Evolutionary conservation across 2,797 vertebrate species (phyloP).

Genomic region (Chelmon rostratus): DNA sequence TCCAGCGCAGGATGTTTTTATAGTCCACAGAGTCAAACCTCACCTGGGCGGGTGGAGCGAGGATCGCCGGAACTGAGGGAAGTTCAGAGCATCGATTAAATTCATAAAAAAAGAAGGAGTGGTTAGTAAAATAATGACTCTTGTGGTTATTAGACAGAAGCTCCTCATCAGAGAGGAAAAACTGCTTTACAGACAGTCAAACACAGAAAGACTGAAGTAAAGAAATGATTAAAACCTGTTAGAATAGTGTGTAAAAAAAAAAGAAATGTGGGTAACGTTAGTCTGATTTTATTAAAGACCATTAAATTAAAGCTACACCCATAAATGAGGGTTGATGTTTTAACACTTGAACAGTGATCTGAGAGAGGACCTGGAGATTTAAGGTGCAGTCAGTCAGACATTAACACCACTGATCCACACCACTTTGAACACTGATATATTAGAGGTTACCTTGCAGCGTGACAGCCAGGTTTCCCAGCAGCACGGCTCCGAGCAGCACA

Average conservation of each 20-base stretch:
- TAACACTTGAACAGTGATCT: no score
- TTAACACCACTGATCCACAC: neutral
- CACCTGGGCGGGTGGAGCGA: slow-evolving; percentile 65
- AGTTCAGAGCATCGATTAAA: neutral
- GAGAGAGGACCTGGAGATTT: neutral
- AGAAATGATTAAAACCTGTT: neutral
- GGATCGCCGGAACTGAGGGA: slow-evolving; percentile 25
- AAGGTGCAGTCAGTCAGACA: neutral
- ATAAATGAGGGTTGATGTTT: no score
- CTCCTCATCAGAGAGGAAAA: neutral
- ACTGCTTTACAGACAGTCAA: neutral
- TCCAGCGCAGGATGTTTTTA: slow-evolving; percentile 81
- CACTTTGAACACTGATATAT: neutral
- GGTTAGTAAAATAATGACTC: neutral
- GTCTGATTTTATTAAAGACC: no score
- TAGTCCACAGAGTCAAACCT: slow-evolving; percentile 84
- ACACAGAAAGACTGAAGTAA: neutral
- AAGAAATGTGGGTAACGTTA: no score
- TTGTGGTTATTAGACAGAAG: neutral
- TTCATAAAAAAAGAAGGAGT: neutral
- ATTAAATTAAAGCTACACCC: no score
- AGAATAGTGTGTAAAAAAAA: neutral
- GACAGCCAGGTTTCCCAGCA: slow-evolving; percentile 60
- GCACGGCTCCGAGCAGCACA: slow-evolving; percentile 54
- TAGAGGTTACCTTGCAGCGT: slow-evolving; percentile 65